These are phyloP conservation scores for Fragum sueziense DNA, from an alignment of 2,888 invertebrate genomes.

Conservation along the genomic window DNA sequence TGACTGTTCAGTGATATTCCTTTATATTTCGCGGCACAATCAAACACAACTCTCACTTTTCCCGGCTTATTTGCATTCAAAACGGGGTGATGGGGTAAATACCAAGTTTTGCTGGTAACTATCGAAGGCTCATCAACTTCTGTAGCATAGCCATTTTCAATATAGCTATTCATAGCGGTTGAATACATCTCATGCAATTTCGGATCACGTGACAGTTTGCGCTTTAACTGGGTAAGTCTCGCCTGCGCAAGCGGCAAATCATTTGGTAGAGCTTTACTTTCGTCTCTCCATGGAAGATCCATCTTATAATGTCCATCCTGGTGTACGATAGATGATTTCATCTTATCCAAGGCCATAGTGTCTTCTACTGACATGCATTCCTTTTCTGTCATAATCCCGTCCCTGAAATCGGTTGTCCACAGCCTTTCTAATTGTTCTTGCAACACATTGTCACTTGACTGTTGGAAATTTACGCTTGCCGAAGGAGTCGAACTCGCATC, in stretches of 20 bases:
- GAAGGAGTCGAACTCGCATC: background rate
- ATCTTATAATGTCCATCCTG: conserved; percentile 37
- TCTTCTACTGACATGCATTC: too few species aligned
- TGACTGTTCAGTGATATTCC: conserved; percentile 53
- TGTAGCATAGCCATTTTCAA: conserved; percentile 36
- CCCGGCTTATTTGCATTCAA: conserved; percentile 45
- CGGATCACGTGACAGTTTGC: conserved; percentile 28
- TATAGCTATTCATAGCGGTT: conserved; percentile 28
- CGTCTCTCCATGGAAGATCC: too few species aligned
- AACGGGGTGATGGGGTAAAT: conserved; percentile 53
- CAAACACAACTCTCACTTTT: conserved; percentile 47
- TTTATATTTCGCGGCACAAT: conserved; percentile 47
- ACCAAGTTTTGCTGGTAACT: conserved; percentile 29
- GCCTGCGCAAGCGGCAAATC: conserved; percentile 19
- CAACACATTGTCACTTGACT: too few species aligned
- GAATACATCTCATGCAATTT: conserved; percentile 31
- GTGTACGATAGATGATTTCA: conserved; percentile 20
- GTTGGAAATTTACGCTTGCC: background rate
- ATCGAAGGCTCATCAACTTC: conserved; percentile 11
- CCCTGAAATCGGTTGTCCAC: conserved; percentile 26
- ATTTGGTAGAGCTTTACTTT: conserved; percentile 21
- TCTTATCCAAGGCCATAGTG: background rate
- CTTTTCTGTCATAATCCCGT: too few species aligned
- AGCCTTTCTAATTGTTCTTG: conserved; percentile 29
- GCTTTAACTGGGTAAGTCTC: conserved; percentile 25